These are phyloP conservation scores for Chymomyza caudatula DNA, from an alignment of 2,888 invertebrate species.

Conservation along the genomic window DNA sequence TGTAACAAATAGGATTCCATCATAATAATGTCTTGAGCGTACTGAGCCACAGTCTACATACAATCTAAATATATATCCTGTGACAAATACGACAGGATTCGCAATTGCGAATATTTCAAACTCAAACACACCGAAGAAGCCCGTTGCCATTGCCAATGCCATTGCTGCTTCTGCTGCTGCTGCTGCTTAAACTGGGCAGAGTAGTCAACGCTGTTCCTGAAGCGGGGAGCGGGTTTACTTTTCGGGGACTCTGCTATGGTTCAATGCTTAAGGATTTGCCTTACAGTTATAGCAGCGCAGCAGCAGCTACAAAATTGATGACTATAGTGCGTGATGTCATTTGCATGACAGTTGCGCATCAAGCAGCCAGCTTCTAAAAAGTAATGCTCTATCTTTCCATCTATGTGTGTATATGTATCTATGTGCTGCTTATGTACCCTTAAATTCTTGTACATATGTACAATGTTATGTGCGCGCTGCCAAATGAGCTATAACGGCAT, in stretches of 20 bases:
- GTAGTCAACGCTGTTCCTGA: no score
- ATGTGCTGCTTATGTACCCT: conserved; percentile 1
- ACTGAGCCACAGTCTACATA: conserved; percentile 40
- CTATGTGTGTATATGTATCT: conserved; percentile 13
- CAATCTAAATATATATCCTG: conserved; percentile 55
- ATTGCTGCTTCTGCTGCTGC: conserved; percentile 40
- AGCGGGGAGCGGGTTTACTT: conserved; percentile 29
- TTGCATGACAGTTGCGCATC: conserved; percentile 64
- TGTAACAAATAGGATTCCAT: conserved; percentile 74
- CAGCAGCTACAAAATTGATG: conserved; percentile 61
- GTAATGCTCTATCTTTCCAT: not conserved
- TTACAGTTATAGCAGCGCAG: conserved; percentile 4
- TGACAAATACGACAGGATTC: conserved; percentile 71
- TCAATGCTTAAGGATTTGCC: conserved; percentile 8
- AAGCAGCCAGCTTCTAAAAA: conserved; percentile 20
- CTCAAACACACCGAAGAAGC: conserved; percentile 54
- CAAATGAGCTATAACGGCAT: not conserved
- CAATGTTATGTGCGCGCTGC: not conserved
- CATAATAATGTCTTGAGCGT: conserved; percentile 67
- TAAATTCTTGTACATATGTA: not conserved
- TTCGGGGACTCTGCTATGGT: conserved; percentile 19
- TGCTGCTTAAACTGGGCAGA: no score
- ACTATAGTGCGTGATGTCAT: conserved; percentile 72
- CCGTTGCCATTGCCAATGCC: not conserved
- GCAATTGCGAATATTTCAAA: conserved; percentile 72